Conservation (phyloP, 2,797 vertebrate genomes). For the Chaunax sp. region DNA sequence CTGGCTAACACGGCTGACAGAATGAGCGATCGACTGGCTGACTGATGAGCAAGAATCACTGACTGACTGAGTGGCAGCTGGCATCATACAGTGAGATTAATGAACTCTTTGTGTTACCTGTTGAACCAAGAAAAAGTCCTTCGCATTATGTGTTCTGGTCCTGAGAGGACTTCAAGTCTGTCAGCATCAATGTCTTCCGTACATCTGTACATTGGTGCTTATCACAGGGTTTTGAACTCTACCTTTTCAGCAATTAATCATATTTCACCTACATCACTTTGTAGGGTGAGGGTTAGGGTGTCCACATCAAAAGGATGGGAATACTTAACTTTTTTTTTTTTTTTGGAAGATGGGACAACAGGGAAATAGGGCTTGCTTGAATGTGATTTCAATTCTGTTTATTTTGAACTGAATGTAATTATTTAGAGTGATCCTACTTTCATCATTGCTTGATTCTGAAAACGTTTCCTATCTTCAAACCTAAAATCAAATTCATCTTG, state of each 20-base stretch:
- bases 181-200: conserved; percentile 39
- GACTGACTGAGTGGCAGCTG: conserved; percentile 70
- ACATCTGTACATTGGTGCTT: conserved; percentile 25
- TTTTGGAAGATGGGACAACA: too few relatives aligned
- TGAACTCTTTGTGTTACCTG: conserved; percentile 65
- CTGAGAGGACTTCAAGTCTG: conserved; percentile 31
- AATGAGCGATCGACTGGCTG: conserved; percentile 67
- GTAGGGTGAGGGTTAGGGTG: too few relatives aligned
- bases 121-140: conserved; percentile 51
- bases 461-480: too few relatives aligned
- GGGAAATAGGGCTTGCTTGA: too few relatives aligned
- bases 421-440: too few relatives aligned
- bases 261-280: not conserved
- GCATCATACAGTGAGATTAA: conserved; percentile 57
- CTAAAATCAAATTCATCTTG: not conserved
- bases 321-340: too few relatives aligned
- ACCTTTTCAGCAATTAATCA: conserved; percentile 19
- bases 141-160: conserved; percentile 36
- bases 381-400: too few relatives aligned
- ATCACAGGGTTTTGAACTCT: conserved; percentile 3
- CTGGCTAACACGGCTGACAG: conserved; percentile 63
- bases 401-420: too few relatives aligned
- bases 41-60: conserved; percentile 65
- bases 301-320: not conserved
- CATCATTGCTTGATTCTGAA: too few relatives aligned